Conservation (phyloP, 2,113 vertebrate species). For the Chinchilla lanigera region DNA sequence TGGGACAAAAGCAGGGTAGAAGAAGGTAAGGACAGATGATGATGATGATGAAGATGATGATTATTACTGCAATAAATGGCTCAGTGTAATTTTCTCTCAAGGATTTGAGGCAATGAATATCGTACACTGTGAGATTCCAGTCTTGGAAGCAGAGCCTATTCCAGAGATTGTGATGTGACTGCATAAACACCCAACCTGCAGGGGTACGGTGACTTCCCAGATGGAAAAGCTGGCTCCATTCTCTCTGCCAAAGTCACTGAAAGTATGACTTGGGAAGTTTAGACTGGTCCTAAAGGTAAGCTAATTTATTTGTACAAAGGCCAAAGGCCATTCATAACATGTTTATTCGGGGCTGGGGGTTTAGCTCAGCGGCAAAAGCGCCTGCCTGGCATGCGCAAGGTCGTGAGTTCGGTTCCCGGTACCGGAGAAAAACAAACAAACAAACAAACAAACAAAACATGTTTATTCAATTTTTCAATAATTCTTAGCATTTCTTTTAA, state of each 20-base stretch:
- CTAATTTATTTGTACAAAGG: constrained; percentile 7
- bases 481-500: not conserved
- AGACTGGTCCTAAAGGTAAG: not conserved
- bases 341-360: no score
- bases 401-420: no score
- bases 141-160: not conserved
- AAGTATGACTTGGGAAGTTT: not conserved
- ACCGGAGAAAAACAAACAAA: no score
- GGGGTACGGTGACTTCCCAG: not conserved
- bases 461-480: no score
- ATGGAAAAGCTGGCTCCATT: not conserved
- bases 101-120: not conserved
- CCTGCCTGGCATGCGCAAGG: no score
- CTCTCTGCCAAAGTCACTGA: not conserved
- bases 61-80: not conserved
- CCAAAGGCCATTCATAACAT: not conserved
- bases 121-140: not conserved
- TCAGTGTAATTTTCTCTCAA: not conserved
- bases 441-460: no score
- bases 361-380: no score
- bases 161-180: not conserved
- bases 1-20: not conserved
- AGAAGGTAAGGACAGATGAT: not conserved
- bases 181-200: accelerated
- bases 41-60: no score